Evolutionary conservation across 1,140 invertebrate genomes (phyloP).

Genomic region (Pseudomyrmex concolor): DNA sequence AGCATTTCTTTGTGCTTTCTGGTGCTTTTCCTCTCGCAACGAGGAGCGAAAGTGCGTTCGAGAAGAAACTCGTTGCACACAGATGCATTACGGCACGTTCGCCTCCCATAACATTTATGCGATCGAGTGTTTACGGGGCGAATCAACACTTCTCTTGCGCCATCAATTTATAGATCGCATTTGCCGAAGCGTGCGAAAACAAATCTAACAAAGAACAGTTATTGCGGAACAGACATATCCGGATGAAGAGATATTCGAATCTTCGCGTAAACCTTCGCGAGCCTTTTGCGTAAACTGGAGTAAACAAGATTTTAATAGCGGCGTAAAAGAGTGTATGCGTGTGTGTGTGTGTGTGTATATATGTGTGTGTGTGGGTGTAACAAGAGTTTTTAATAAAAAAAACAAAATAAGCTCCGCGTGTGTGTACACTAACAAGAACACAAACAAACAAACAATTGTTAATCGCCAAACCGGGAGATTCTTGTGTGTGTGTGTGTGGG

Average conservation of each 20-base stretch:
- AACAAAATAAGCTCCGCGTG: no score
- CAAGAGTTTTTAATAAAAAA: no score
- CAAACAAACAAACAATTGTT: background rate
- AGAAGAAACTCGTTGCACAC: constrained; percentile 3
- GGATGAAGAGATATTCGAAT: background rate
- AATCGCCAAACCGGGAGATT: background rate
- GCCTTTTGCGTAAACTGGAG: background rate
- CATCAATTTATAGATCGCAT: constrained; percentile 47
- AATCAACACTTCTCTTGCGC: constrained; percentile 45
- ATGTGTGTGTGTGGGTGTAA: no score
- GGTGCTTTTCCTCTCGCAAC: constrained; percentile 28
- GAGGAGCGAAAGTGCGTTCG: constrained; percentile 3
- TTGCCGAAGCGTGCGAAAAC: constrained; percentile 13
- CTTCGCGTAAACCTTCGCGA: no score
- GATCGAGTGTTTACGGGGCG: constrained; percentile 41
- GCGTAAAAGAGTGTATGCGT: constrained; percentile 3
- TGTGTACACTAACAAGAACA: background rate
- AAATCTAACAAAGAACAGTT: constrained; percentile 33
- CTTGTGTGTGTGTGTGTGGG: no score
- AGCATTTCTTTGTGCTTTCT: constrained; percentile 28
- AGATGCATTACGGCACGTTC: constrained; percentile 26
- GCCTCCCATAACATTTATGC: constrained; percentile 34
- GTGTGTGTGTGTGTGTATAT: background rate
- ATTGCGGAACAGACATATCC: constrained; percentile 30
- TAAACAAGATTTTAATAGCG: constrained; percentile 18